Evolutionary conservation across 2,797 vertebrate species (phyloP).

Genomic region (Chiropotes sagulatus): DNA sequence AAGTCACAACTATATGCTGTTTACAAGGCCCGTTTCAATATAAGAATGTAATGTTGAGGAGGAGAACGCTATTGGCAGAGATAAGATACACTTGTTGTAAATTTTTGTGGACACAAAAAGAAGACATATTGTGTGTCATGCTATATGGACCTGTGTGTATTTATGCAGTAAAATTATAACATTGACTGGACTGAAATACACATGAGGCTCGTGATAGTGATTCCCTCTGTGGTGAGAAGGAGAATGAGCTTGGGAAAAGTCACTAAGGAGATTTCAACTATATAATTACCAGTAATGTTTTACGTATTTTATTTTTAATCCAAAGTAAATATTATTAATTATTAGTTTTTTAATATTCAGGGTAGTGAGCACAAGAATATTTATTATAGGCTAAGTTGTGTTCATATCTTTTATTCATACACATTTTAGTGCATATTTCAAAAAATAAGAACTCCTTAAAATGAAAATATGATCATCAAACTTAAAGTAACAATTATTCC

Average conservation of each 20-base stretch:
- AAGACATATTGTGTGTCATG: background rate
- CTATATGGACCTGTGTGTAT: background rate
- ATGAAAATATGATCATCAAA: background rate
- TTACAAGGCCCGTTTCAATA: background rate
- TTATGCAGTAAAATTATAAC: background rate
- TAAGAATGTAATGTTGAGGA: background rate
- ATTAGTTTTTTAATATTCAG: background rate
- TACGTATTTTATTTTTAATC: background rate
- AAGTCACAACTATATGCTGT: background rate
- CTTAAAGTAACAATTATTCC: no score
- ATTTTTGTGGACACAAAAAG: background rate
- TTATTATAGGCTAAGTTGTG: background rate
- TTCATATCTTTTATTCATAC: background rate
- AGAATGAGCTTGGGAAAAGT: background rate
- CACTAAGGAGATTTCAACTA: background rate
- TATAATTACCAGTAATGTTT: background rate
- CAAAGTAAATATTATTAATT: background rate
- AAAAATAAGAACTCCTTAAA: background rate
- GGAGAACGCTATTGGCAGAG: background rate
- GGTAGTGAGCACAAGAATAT: background rate
- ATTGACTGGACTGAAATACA: background rate
- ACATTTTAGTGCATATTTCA: background rate
- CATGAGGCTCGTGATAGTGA: no score
- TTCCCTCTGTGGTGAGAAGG: background rate
- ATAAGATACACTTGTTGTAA: background rate